These are phyloP conservation scores for Spongilla lacustris DNA, from an alignment of 37 sponge, comb jelly and placozoan species.

Conservation along the genomic window DNA sequence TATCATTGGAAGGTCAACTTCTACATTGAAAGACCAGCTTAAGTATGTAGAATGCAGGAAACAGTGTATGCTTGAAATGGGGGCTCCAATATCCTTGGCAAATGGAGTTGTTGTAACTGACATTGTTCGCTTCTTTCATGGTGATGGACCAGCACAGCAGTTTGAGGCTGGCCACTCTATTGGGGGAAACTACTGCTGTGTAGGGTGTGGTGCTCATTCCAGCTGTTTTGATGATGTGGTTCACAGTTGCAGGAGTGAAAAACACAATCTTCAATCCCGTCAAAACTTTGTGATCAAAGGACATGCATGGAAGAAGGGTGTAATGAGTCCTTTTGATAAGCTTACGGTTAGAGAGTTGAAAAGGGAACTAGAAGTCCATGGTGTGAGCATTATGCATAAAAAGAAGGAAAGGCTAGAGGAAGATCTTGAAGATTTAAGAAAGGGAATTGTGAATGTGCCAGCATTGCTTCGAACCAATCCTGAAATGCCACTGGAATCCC, in stretches of 20 bases:
- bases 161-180: conserved; percentile 21
- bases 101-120: conserved; percentile 14
- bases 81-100: neutral
- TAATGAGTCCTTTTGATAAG: conserved; percentile 13
- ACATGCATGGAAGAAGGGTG: conserved; percentile 7
- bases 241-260: conserved; percentile 2
- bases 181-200: conserved; percentile 27
- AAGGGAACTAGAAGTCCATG: conserved; percentile 25
- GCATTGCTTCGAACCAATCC: conserved; percentile 20
- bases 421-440: conserved; percentile 13
- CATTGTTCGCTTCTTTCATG: conserved; percentile 31
- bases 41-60: conserved; percentile 2
- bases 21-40: conserved; percentile 9
- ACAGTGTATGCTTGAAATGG: neutral
- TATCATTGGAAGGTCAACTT: conserved; percentile 21
- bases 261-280: neutral
- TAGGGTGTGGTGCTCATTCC: conserved; percentile 27
- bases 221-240: conserved; percentile 17
- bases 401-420: conserved; percentile 14
- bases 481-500: neutral
- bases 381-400: conserved; percentile 3
- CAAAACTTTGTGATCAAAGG: conserved; percentile 22
- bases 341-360: conserved; percentile 19
- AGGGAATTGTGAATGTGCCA: conserved; percentile 30
- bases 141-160: conserved; percentile 37